Evolutionary conservation across 2,113 vertebrate species (phyloP).

Genomic region (Hippocampus comes): DNA sequence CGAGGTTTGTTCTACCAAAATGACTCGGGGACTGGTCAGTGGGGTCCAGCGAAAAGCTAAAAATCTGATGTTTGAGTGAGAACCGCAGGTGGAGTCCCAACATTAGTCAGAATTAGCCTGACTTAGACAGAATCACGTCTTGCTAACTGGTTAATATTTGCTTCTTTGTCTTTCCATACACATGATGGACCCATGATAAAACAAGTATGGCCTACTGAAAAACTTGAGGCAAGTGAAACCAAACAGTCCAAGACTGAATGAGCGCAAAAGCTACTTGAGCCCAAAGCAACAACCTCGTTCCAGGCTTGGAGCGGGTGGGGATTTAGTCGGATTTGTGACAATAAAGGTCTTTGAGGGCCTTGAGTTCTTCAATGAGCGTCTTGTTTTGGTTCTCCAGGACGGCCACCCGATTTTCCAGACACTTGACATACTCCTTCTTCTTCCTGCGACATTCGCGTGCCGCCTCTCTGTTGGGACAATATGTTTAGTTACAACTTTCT

Average conservation of each 20-base stretch:
- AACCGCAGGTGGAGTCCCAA: background rate
- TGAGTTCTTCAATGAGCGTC: slow-evolving; percentile 97
- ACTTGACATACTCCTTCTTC: slow-evolving; percentile 98
- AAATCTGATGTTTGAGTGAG: background rate
- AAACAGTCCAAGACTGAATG: slow-evolving; percentile 45
- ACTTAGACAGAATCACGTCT: background rate
- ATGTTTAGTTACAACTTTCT: background rate
- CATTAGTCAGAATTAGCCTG: background rate
- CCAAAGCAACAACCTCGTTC: background rate
- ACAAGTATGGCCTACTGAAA: background rate
- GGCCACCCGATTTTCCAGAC: slow-evolving; percentile 97
- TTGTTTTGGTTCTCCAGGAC: slow-evolving; percentile 99
- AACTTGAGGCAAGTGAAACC: slow-evolving; percentile 27
- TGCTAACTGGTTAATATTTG: background rate
- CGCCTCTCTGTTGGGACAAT: slow-evolving; percentile 80
- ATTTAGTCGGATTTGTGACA: slow-evolving; percentile 97
- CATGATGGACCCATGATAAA: background rate
- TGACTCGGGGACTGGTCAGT: background rate
- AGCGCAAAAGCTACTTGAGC: slow-evolving; percentile 38
- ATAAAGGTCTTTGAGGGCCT: slow-evolving; percentile 99
- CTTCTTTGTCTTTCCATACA: background rate
- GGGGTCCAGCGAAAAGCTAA: background rate
- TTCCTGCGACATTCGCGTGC: slow-evolving; percentile 95
- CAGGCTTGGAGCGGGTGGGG: background rate
- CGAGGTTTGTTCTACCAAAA: background rate